Evolutionary conservation across 2,113 vertebrate species (phyloP).

Genomic region (Chaetura pelagica): DNA sequence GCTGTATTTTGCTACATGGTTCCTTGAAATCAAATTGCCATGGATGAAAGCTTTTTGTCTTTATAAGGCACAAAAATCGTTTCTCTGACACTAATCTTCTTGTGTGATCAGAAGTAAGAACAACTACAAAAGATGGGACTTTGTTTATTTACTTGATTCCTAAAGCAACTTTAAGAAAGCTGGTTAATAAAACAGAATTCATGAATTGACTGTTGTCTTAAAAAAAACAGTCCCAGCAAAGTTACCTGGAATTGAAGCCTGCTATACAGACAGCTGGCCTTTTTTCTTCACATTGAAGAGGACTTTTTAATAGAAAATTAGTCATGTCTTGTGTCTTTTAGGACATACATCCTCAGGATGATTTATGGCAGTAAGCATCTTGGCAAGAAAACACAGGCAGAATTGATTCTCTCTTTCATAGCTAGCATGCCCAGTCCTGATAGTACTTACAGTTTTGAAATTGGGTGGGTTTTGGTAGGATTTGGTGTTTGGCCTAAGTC

Average conservation of each 20-base stretch:
- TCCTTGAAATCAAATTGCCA: background rate
- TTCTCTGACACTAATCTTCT: background rate
- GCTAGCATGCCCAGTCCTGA: background rate
- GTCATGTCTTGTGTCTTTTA: background rate
- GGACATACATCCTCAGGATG: background rate
- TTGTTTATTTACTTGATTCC: background rate
- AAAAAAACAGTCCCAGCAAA: background rate
- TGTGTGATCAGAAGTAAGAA: background rate
- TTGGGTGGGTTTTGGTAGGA: background rate
- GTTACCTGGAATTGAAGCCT: background rate
- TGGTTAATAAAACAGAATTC: background rate
- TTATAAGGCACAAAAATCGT: background rate
- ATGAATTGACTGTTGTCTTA: background rate
- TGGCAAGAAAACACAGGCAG: background rate
- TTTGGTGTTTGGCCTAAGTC: background rate
- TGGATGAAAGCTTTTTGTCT: background rate
- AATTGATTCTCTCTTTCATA: background rate
- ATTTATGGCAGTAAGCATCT: background rate
- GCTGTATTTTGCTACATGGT: background rate
- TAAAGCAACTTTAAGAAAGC: background rate
- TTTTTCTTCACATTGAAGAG: background rate
- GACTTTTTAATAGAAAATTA: background rate
- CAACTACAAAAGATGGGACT: background rate
- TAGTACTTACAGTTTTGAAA: background rate
- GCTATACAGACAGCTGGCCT: background rate